These are phyloP conservation scores for Setophaga coronata DNA, from an alignment of 2,113 vertebrate species.

Conservation along the genomic window DNA sequence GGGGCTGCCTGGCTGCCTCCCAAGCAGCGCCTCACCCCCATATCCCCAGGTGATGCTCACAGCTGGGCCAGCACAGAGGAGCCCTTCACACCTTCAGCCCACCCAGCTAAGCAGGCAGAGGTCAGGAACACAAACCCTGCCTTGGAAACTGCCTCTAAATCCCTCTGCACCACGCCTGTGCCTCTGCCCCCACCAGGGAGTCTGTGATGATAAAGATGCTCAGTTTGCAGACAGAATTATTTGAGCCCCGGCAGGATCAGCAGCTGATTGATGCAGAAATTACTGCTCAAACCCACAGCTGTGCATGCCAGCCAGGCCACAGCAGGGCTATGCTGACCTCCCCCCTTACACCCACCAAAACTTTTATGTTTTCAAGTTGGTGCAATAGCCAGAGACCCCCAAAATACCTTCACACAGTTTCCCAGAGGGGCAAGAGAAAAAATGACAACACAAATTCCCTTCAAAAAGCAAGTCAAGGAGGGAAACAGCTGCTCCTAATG, in stretches of 20 bases:
- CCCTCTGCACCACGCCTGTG: not conserved
- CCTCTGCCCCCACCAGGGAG: accelerated
- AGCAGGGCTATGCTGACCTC: not conserved
- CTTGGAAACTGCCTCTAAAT: not conserved
- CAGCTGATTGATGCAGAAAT: not conserved
- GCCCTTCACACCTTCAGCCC: not conserved
- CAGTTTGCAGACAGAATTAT: not conserved
- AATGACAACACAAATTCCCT: not conserved
- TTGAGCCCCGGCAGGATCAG: accelerated
- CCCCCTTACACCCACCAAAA: not conserved
- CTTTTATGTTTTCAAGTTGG: not conserved
- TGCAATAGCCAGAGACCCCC: not conserved
- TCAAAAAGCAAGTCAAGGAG: not conserved
- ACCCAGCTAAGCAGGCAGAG: not conserved
- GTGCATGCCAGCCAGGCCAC: not conserved
- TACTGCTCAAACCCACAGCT: not conserved
- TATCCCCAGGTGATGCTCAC: not conserved
- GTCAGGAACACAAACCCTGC: accelerated
- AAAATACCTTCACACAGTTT: not conserved
- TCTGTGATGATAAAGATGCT: not conserved
- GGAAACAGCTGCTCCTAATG: slow-evolving; percentile 39
- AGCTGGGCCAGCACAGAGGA: not conserved
- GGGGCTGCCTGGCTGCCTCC: not conserved
- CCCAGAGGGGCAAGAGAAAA: not conserved
- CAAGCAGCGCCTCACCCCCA: not conserved